Base-by-base conservation (phyloP, 2,888 invertebrate genomes). In the Cheilosia variabilis region DNA sequence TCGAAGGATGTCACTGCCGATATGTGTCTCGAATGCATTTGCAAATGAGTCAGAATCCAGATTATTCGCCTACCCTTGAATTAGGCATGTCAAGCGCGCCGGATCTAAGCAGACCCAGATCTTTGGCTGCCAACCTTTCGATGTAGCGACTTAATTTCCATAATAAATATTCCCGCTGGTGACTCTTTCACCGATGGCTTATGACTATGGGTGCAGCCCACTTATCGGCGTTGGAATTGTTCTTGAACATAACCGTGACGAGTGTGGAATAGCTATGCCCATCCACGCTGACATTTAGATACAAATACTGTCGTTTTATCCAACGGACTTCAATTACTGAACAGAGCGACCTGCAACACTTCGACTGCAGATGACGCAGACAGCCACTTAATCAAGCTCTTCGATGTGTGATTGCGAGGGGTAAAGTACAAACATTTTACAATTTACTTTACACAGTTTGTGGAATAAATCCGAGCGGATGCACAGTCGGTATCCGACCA, bases 241-340 rank as follows among this genome's bases (percentile, higher is more conserved):
- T 15, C 2, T 53, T 10, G 17, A 79, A 84, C 53, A 45, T 63
- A 68, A 62, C 43, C 5, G 31, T 43, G 76, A 63, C 53, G 77
- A 78, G 62, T 68, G 57, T 10, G 27, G 52, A 37, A 37, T 4
- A 1, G 10, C 3, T 37, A 37, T 37, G 53, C 68, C 69, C 47
- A 58, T 66, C 57, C 22, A 37, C 37, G 75, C 80, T 86, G 84
- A 86, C 84, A 86, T 86, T 86, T 86, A 86, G 71, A 60, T 76
- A 41, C 60, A 68, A 86, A 45, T 86, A 76, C 80, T 75, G 68
- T 86, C 75, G 60, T 62, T 80, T 45, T 47, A 66, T 41, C 55
- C 55, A 68, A 78, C 31, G 68, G 73, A 60, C 65, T 73, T 24
- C 79, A 68, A 84, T 79, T 45, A 15, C n/a, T 13, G 17, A 17